Evolutionary conservation across 2,888 invertebrate genomes (phyloP), one percentile per base, ranked within the genome.

Genomic region (Apeira syringaria): DNA sequence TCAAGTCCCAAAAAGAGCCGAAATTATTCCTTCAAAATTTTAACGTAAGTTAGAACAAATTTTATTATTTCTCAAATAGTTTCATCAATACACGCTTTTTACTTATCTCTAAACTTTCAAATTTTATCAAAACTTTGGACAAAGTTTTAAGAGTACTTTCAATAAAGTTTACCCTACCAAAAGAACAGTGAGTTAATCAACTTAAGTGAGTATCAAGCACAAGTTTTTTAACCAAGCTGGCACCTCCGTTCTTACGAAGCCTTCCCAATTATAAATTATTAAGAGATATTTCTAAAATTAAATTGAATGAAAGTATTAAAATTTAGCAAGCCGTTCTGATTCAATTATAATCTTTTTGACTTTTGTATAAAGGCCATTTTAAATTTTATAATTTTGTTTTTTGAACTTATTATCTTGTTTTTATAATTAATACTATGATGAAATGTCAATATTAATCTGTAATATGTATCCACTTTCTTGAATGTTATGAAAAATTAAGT

Each of bases 301-400:
- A n/a, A n/a, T n/a, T n/a, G n/a, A n/a, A 17, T 13, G 8, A 27
- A 17, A 28, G 2, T 17, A 17, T n/a, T n/a, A n/a, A n/a, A n/a
- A n/a, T 42, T 47, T 35, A n/a, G 12, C 24, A 33, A 20, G 24
- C 33, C 36, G 27, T 37, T 47, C 50, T 40, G 38, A 41, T 47
- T 51, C 47, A 50, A 53, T 50, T 50, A 47, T 9, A 38, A 34
- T 42, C 22, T 40, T 48, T 45, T 44, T 41, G 32, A 39, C 30
- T 45, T 34, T 15, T 10, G 34, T 25, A 31, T 45, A 26, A 20
- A 7, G 5, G 2, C 7, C 2, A 5, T 20, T 20, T 7, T 5
- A 20, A 20, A 7, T 20, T 20, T 20, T 7, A 7, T 20, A 20
- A 20, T 20, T 20, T 15, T 3, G 15, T 15, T 15, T 3, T n/a